phyloP scores from a whole-genome alignment of 2,797 vertebrate genomes.

The Typhlichthys eigenmanni region DNA sequence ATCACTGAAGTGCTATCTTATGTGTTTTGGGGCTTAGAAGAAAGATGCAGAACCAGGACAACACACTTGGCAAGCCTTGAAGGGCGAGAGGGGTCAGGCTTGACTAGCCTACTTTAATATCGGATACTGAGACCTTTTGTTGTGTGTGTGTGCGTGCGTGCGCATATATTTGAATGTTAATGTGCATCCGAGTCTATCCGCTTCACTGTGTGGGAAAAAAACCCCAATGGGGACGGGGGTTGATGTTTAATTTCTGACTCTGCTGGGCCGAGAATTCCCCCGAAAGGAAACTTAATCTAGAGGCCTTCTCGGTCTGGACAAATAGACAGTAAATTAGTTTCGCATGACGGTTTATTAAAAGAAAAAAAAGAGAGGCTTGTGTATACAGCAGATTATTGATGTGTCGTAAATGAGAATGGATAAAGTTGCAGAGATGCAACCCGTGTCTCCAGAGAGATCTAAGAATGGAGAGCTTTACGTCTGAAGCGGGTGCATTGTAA shows the following conservation, averaged over 20 bases:
- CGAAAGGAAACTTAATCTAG: conserved; percentile 75
- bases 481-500: conserved; percentile 38
- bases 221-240: conserved; percentile 28
- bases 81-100: conserved; percentile 43
- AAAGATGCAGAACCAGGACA: conserved; percentile 28
- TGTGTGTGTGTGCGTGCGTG: conserved; percentile 32
- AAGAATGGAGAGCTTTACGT: conserved; percentile 45
- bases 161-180: conserved; percentile 4
- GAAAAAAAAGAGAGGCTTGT: conserved; percentile 70
- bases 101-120: conserved; percentile 49
- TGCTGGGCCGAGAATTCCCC: conserved; percentile 69
- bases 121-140: conserved; percentile 30
- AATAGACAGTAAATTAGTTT: conserved; percentile 82
- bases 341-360: conserved; percentile 73
- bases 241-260: conserved; percentile 64
- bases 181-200: conserved; percentile 7
- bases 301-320: conserved; percentile 74
- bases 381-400: conserved; percentile 73
- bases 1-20: no score
- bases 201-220: conserved; percentile 32
- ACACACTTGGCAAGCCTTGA: conserved; percentile 29
- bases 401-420: conserved; percentile 63
- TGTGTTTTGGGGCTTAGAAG: conserved; percentile 10
- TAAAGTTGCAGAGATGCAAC: conserved; percentile 61
- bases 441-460: conserved; percentile 43